Evolutionary conservation across 2,113 vertebrate species (phyloP), one percentile per base, ranked within the genome.

Genomic region (Catharus bicknelli): DNA sequence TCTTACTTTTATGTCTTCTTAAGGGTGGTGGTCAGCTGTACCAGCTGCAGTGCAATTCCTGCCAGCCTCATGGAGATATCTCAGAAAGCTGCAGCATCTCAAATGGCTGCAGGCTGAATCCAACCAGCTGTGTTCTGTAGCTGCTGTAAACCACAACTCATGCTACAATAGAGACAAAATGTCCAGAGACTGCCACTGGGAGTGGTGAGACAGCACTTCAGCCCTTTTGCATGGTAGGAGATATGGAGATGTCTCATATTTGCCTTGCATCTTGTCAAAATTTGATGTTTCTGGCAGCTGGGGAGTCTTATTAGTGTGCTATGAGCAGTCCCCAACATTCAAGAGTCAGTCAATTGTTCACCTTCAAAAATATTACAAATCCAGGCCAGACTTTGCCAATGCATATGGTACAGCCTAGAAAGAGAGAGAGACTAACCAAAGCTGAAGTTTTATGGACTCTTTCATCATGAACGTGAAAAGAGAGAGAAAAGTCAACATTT

Each of bases 391-490:
- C 10, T 50, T 62, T 67, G 9, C 40, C 66, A 58, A 13, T 29
- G 29, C 4, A 50, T 32, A 18, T 38, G 36, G 14, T 38, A 17
- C n/a, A 69, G 51, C 27, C n/a, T 57, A 73, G 45, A 76, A 92
- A 82, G 45, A 38, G 38, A 30, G 36, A 88, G 29, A 34, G 10
- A 30, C 3, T 88, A 95, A 83, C 57, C n/a, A 86, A 73, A 90
- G 42, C 6, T 77, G 51, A 73, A 45, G 8, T 13, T 89, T 83
- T 50, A 29, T 38, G 25, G 42, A 45, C 42, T 81, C 25, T 34
- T 80, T 81, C 16, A 36, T 50, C 30, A 10, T 16, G 12, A 86
- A 66, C 42, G 38, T 50, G 25, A 73, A 78, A 86, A 86, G 23
- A 63, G 20, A 83, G 7, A 9, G 21, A 11, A 53, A 81, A 84